Conservation (phyloP, 2,113 vertebrate genomes). For the Myiopsitta monachus region DNA sequence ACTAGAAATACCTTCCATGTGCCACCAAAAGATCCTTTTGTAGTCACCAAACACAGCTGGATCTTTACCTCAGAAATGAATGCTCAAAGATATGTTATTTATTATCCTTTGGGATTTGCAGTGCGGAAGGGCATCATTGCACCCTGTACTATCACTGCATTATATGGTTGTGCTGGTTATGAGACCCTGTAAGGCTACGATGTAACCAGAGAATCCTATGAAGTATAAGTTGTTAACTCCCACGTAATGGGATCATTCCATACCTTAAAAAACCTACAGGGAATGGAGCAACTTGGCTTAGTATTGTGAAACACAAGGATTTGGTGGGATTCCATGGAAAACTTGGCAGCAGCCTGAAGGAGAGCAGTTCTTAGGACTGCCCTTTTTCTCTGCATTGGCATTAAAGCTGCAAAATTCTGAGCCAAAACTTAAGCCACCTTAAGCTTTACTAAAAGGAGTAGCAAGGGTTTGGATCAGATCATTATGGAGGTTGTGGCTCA, state of each 20-base stretch:
- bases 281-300: not conserved
- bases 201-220: not conserved
- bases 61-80: not conserved
- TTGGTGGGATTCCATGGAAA: not conserved
- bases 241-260: not conserved
- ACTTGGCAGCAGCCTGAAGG: not conserved
- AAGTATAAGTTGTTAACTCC: not conserved
- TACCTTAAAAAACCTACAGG: not conserved
- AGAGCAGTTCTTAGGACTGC: fast-evolving
- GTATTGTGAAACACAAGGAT: not conserved
- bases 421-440: not conserved
- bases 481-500: not conserved
- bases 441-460: not conserved
- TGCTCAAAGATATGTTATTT: not conserved
- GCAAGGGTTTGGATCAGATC: not conserved
- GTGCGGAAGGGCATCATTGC: no score
- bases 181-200: not conserved
- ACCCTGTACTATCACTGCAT: not conserved
- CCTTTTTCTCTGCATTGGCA: not conserved
- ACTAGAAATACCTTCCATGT: not conserved
- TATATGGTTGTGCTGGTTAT: not conserved
- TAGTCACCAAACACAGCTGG: not conserved
- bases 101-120: not conserved
- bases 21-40: not conserved
- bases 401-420: not conserved